A percentile compares a stretch with the other conserved stretches of the same genome.
These are phyloP conservation scores for Syrrhaptes paradoxus DNA, from an alignment of 2,113 vertebrate genomes.

Conservation along the genomic window DNA sequence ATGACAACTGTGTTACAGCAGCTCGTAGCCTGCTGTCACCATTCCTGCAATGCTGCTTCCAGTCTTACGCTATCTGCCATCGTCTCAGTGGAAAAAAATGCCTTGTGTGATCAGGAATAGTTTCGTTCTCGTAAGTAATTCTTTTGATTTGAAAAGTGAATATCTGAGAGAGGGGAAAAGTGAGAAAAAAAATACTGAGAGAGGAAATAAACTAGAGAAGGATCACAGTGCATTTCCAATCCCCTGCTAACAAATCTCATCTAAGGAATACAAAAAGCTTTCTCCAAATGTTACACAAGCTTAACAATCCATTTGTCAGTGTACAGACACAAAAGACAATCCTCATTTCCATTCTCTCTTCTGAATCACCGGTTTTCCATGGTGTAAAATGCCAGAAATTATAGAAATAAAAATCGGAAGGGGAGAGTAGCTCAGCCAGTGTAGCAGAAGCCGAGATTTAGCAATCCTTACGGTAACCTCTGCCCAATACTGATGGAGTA, in stretches of 20 bases:
- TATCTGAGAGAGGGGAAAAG: background rate
- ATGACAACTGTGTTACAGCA: background rate
- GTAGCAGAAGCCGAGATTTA: fast-evolving
- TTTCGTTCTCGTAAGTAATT: background rate
- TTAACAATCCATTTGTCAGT: background rate
- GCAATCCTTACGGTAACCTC: background rate
- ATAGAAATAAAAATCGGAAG: background rate
- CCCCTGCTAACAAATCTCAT: background rate
- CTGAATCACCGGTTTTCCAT: background rate
- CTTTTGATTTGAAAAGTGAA: slow-evolving; percentile 6
- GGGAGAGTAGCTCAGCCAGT: background rate
- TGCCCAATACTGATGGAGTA: background rate
- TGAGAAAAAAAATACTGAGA: background rate
- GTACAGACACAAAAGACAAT: background rate
- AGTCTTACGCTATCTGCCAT: background rate
- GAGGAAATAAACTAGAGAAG: background rate
- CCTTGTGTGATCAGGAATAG: background rate
- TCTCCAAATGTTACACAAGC: background rate
- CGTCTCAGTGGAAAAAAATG: background rate
- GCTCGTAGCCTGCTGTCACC: background rate
- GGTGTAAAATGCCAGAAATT: background rate
- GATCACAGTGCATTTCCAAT: slow-evolving; percentile 1
- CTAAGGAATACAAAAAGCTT: background rate
- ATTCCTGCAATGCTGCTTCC: background rate
- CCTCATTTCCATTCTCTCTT: background rate